Evolutionary conservation across 1,140 invertebrate genomes (phyloP).

Genomic region (Nebria ingens): DNA sequence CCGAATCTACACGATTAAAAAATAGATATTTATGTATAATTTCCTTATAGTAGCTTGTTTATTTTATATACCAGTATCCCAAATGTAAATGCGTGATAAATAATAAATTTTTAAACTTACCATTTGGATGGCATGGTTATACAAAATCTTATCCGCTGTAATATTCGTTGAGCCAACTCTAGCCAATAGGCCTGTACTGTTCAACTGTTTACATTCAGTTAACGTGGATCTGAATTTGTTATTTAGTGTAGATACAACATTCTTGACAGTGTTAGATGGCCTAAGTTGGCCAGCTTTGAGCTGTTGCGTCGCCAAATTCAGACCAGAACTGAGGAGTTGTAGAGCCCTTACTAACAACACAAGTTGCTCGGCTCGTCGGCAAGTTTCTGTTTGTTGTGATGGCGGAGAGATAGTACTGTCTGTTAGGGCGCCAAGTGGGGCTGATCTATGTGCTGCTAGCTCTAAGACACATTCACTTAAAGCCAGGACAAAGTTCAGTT

Average conservation of each 20-base stretch:
- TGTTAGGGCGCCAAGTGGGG: conserved; percentile 53
- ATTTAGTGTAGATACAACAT: conserved; percentile 78
- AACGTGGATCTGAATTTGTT: conserved; percentile 80
- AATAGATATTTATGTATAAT: no score
- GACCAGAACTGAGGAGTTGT: conserved; percentile 84
- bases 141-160: conserved; percentile 90
- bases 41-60: no score
- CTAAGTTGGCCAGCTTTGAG: conserved; percentile 72
- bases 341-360: conserved; percentile 81
- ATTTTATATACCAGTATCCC: no score
- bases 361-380: conserved; percentile 70
- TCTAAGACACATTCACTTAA: conserved; percentile 85
- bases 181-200: conserved; percentile 61
- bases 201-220: conserved; percentile 77
- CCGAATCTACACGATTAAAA: not conserved
- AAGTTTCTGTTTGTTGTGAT: conserved; percentile 31
- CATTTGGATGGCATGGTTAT: conserved; percentile 93
- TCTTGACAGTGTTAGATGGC: conserved; percentile 82
- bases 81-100: no score
- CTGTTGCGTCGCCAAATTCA: conserved; percentile 83
- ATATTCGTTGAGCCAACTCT: conserved; percentile 60
- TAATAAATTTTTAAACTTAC: conserved; percentile 43
- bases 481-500: conserved; percentile 85
- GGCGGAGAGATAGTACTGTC: conserved; percentile 34
- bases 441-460: conserved; percentile 63